Evolutionary conservation across 2,113 vertebrate species (phyloP).

Genomic region (Pangasianodon hypophthalmus): DNA sequence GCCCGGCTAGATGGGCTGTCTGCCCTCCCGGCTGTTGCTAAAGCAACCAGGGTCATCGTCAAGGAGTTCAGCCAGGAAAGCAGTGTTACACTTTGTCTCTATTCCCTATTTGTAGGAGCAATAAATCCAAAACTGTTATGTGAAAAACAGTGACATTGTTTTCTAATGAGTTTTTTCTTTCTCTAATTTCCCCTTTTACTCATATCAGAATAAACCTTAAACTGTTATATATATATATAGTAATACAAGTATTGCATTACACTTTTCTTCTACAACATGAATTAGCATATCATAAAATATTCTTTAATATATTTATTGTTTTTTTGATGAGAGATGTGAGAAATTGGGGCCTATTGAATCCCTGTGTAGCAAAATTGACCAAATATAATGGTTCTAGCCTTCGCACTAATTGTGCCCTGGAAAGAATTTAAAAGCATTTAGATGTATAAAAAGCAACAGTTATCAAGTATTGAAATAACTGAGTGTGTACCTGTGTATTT

Average conservation of each 20-base stretch:
- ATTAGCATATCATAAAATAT: neutral
- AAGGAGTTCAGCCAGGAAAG: constrained; percentile 3
- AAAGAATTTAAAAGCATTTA: neutral
- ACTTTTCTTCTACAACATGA: neutral
- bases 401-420: too few relatives aligned
- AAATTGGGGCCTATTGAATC: too few relatives aligned
- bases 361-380: too few relatives aligned
- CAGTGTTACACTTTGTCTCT: neutral
- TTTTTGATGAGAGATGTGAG: too few relatives aligned
- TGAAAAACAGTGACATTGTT: neutral
- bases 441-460: neutral
- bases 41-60: constrained; percentile 10
- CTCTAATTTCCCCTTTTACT: neutral
- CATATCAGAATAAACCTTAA: neutral
- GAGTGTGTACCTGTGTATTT: neutral
- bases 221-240: neutral
- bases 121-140: neutral
- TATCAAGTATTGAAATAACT: neutral
- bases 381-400: too few relatives aligned
- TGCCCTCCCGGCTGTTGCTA: constrained; percentile 40
- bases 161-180: constrained; percentile 21
- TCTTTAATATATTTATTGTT: neutral
- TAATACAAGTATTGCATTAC: neutral
- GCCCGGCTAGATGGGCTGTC: neutral
- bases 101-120: neutral